A percentile compares a stretch with the other conserved stretches of the same genome.
These are phyloP conservation scores for Caenorhabditis sinica DNA, from an alignment of 2,888 invertebrate genomes.

Conservation along the genomic window DNA sequence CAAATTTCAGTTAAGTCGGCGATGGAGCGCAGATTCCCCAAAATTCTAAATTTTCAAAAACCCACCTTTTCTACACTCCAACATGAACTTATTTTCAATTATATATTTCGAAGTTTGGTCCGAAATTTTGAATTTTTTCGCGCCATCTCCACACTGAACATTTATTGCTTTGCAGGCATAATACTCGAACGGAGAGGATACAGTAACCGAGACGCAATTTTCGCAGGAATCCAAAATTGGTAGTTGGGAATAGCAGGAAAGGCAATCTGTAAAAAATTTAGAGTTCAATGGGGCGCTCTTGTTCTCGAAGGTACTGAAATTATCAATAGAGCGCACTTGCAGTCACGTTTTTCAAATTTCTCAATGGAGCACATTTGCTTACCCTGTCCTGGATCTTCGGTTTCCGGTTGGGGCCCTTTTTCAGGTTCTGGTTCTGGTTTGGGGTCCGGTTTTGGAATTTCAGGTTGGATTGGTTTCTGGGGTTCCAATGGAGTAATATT, in stretches of 20 bases:
- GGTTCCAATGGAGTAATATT: constrained; percentile 6
- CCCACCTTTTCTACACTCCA: constrained; percentile 39
- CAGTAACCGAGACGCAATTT: background rate
- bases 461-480: background rate
- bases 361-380: background rate
- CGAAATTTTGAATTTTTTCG: constrained; percentile 28
- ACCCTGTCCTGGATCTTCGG: background rate
- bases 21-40: too few species aligned
- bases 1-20: background rate
- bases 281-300: background rate
- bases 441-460: background rate
- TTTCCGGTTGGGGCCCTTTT: background rate
- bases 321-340: background rate
- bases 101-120: constrained; percentile 12
- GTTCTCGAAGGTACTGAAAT: too few species aligned
- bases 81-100: constrained; percentile 14
- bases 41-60: background rate
- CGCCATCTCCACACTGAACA: constrained; percentile 36
- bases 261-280: constrained; percentile 34
- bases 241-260: constrained; percentile 7
- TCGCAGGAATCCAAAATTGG: constrained; percentile 17
- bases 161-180: constrained; percentile 32
- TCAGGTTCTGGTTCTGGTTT: constrained; percentile 1
- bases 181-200: constrained; percentile 41
- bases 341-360: background rate